Percentiles rank a stretch among this genome's conserved stretches.
These are phyloP conservation scores for Panopea generosa DNA, from an alignment of 2,888 invertebrate genomes.

Conservation along the genomic window DNA sequence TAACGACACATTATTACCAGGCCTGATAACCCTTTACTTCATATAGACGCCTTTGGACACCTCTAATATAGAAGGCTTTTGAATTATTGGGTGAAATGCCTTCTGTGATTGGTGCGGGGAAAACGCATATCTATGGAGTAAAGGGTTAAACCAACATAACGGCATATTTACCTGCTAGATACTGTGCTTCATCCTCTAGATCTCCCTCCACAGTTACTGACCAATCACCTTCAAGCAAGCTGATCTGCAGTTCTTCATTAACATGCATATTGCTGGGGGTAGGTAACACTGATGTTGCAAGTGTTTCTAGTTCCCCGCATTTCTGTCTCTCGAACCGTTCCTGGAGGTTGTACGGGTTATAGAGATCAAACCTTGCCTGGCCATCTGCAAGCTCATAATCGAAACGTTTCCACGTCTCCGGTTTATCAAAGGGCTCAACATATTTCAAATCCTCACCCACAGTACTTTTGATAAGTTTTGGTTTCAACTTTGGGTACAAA, in stretches of 20 bases:
- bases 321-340: slow-evolving; percentile 69
- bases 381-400: slow-evolving; percentile 71
- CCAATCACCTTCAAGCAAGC: slow-evolving; percentile 56
- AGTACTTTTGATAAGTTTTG: slow-evolving; percentile 74
- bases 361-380: slow-evolving; percentile 63
- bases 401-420: slow-evolving; percentile 78
- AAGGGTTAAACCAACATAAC: too few relatives aligned
- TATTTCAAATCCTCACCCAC: slow-evolving; percentile 74
- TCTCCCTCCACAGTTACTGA: slow-evolving; percentile 50
- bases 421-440: slow-evolving; percentile 75
- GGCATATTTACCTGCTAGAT: slow-evolving; percentile 69
- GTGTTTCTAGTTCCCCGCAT: slow-evolving; percentile 27
- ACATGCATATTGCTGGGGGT: slow-evolving; percentile 63
- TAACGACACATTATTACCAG: too few relatives aligned
- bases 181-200: slow-evolving; percentile 64
- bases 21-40: too few relatives aligned
- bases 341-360: slow-evolving; percentile 74
- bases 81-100: too few relatives aligned
- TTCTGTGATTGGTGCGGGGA: too few relatives aligned
- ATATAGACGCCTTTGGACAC: too few relatives aligned
- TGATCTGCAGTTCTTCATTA: slow-evolving; percentile 10
- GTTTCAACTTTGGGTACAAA: slow-evolving; percentile 64
- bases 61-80: too few relatives aligned
- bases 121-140: too few relatives aligned
- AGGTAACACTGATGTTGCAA: slow-evolving; percentile 66